Evolutionary conservation across 1,140 invertebrate species (phyloP), one percentile per base, ranked within the genome.

Genomic region (Diplogasteroides magnus): DNA sequence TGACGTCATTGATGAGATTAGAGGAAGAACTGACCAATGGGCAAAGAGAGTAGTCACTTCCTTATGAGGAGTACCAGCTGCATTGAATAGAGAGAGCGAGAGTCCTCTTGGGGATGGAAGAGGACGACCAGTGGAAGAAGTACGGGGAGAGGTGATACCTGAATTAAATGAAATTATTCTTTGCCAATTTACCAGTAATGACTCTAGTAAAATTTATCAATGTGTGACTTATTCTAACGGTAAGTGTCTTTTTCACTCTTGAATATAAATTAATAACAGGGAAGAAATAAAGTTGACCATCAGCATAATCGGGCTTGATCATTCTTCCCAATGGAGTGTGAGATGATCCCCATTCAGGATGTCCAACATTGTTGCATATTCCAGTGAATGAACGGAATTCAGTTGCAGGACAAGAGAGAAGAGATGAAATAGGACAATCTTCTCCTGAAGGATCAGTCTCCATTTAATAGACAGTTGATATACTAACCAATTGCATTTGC

Each of bases 281-380:
- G 29, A n/a, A n/a, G 2, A n/a, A n/a, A n/a, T n/a, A n/a, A n/a
- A n/a, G 28, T 27, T 60, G 23, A 87, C 91, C 91, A 83, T 92
- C 91, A 58, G 88, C 87, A 83, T 94, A 94, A 74, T 88, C 87
- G 0, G 92, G 88, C 15, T 89, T 88, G 26, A 94, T 77, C 3
- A 91, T 85, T 64, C 92, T 86, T 19, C 88, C 84, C 77, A 89
- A 91, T 2, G 89, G 87, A 25, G 89, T 89, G 84, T 91, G 88
- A 6, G 89, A 87, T 27, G 88, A 87, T 0, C 92, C 93, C 89
- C 91, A 94, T 19, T 88, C 87, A 1, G 92, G 88, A 83, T 94
- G 89, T 56, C 90, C 87, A 0, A 95, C 89, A 83, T 97, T 97
- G 84, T 97, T 97, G 83, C 94, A 97, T 78, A 90, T 48, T 0